Evolutionary conservation across 2,888 invertebrate genomes (phyloP), one percentile per base, ranked within the genome.

Genomic region (Caenorhabditis virilis): DNA sequence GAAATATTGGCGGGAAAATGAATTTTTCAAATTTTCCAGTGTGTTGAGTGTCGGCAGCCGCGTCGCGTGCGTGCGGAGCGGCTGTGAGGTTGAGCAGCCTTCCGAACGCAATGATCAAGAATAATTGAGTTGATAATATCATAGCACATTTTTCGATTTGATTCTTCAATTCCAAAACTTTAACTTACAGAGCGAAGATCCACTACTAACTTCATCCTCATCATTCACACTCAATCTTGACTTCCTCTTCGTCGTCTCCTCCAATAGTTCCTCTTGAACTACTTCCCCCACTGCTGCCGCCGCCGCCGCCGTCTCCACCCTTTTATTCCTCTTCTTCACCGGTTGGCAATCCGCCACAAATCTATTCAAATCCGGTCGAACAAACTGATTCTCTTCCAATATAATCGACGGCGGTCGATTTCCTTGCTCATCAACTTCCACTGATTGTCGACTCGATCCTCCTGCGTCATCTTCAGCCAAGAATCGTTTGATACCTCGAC

Each of bases 321-420:
- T n/a, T n/a, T n/a, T n/a, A n/a, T n/a, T n/a, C n/a, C 38, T 38
- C 38, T 38, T 38, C 38, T 38, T 38, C n/a, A 5, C n/a, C n/a
- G 38, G 38, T n/a, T n/a, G n/a, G n/a, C 26, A 23, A 25, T 42
- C 42, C 23, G 42, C 42, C 6, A 42, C 23, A 23, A 42, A 42
- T 23, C 23, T 22, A 22, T 42, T 23, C 5, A 22, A 20, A 42
- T 42, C 42, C 2, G 42, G 42, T 2, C 42, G 42, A 23, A 23
- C 42, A 42, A 42, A 42, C 2, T 39, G 30, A 30, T 30, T 6
- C 30, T n/a, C n/a, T n/a, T n/a, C n/a, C n/a, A n/a, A n/a, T n/a
- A n/a, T n/a, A n/a, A n/a, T n/a, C n/a, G n/a, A n/a, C n/a, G n/a
- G n/a, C n/a, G n/a, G n/a, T n/a, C n/a, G n/a, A n/a, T n/a, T n/a